phyloP scores from a whole-genome alignment of 2,113 vertebrate species.

The Oryzias celebensis region DNA sequence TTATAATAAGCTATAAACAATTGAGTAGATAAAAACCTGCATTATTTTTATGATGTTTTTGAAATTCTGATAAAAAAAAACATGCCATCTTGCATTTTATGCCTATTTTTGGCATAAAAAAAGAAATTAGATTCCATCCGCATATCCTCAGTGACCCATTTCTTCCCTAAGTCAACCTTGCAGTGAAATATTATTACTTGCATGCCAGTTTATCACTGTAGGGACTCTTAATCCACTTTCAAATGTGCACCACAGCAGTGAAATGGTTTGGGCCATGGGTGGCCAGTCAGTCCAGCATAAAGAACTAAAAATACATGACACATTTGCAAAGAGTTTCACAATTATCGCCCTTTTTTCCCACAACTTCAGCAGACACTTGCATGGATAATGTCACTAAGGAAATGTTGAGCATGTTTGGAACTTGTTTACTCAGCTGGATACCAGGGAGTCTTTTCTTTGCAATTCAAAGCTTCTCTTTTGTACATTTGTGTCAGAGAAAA shows the following conservation, averaged over 20 bases:
- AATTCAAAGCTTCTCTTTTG: too few species aligned
- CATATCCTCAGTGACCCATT: not conserved
- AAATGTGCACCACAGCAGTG: not conserved
- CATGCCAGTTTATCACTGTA: constrained; percentile 4
- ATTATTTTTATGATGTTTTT: not conserved
- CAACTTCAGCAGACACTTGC: too few species aligned
- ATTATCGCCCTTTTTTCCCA: too few species aligned
- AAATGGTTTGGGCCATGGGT: not conserved
- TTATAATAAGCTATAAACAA: not conserved
- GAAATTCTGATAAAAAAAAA: not conserved
- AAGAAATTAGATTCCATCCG: not conserved
- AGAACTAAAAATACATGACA: too few species aligned
- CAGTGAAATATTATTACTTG: not conserved
- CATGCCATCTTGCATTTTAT: not conserved
- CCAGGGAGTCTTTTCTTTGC: too few species aligned
- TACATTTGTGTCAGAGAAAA: too few species aligned
- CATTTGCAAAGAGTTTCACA: too few species aligned
- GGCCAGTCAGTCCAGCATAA: too few species aligned
- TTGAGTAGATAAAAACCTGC: not conserved
- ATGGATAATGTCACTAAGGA: too few species aligned
- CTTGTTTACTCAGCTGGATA: too few species aligned
- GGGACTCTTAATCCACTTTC: not conserved
- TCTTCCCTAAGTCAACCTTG: not conserved
- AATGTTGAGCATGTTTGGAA: too few species aligned
- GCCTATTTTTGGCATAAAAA: not conserved